Base-by-base conservation (phyloP, 1,140 invertebrate species). In the Nixonia krombeini region DNA sequence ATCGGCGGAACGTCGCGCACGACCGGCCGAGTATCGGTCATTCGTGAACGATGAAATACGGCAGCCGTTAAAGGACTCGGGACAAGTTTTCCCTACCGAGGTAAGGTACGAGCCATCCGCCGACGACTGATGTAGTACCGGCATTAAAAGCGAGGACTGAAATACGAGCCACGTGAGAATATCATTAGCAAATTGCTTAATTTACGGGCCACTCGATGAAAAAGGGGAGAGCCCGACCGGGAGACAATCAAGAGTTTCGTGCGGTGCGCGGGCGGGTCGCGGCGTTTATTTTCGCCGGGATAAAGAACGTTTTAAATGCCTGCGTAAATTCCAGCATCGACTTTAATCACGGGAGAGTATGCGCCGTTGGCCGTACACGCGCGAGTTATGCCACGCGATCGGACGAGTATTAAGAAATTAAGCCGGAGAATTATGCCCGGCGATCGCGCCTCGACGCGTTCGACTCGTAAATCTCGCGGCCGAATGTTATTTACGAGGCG, bases 121-220 rank as follows among this genome's bases (percentile, higher is more conserved):
- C 57, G 66, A 70, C 70, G 70, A 61, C 70, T 73, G 70, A 73
- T 73, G 66, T 73, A 69, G 74, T 69, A 71, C 68, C 72, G 76
- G 61, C 75, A 81, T 78, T 81, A 82, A 83, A 80, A 75, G 70
- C 73, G 58, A 71, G 68, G 62, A 71, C 69, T 81, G 74, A 83
- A 83, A 81, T 78, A 82, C 75, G 79, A 81, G 71, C 76, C 77
- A 80, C 75, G 77, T 82, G 78, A 82, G 78, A 83, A 83, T 84
- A 82, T 84, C 83, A 81, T 85, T 82, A 84, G 76, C 72, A 82
- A 84, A 84, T 83, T 83, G 78, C 80, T 84, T 83, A 84, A 84
- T 84, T 83, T 82, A 83, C 71, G 65, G 53, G 66, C 65, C 70
- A 59, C 62, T 59, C 61, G 65, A 52, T 61, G 6, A 70, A 70